Conservation (phyloP, 2,888 invertebrate genomes). For the Lobophora halterata region DNA sequence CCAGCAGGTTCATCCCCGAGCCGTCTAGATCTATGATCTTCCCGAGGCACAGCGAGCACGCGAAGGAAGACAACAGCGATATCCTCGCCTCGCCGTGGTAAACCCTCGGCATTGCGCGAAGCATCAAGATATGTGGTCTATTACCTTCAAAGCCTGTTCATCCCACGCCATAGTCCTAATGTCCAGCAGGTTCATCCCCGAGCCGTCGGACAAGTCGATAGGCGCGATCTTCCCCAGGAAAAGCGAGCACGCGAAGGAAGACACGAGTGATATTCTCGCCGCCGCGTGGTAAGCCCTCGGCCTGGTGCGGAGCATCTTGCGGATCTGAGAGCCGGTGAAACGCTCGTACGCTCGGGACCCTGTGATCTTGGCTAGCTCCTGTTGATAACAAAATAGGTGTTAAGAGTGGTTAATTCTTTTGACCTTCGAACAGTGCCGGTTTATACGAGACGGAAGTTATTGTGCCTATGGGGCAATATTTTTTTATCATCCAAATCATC, state of each 20-base stretch:
- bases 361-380: conserved; percentile 89
- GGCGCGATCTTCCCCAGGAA: conserved; percentile 93
- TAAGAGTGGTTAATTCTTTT: no score
- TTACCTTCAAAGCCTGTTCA: conserved; percentile 84
- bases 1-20: no score
- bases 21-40: no score
- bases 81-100: no score
- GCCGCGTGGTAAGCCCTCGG: conserved; percentile 79
- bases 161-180: conserved; percentile 90
- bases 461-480: no score
- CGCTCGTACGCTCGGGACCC: conserved; percentile 94
- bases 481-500: no score
- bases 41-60: no score
- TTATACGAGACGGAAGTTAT: no score
- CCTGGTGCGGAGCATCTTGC: conserved; percentile 89
- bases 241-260: conserved; percentile 94
- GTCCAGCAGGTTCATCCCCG: conserved; percentile 97
- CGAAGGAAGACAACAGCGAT: no score
- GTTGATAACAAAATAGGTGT: conserved; percentile 12
- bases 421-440: no score
- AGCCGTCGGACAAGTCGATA: conserved; percentile 95
- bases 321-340: conserved; percentile 96
- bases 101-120: no score
- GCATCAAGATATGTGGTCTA: no score
- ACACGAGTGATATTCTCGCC: conserved; percentile 94